Conservation (phyloP, 2,888 invertebrate species). For the Acholoe squamosa region DNA sequence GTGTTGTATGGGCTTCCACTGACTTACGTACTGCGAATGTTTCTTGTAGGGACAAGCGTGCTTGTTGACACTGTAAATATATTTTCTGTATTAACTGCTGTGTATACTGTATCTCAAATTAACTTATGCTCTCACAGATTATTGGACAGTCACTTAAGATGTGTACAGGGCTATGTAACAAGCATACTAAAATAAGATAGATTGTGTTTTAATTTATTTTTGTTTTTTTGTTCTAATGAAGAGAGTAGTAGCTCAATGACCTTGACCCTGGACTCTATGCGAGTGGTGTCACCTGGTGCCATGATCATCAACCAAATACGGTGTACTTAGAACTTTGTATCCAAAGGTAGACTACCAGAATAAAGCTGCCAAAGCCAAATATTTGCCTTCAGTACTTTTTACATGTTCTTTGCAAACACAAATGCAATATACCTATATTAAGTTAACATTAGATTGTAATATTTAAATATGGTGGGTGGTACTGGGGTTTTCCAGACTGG, state of each 20-base stretch:
- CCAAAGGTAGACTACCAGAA: conserved; percentile 51
- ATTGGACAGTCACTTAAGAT: no score
- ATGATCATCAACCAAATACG: not conserved
- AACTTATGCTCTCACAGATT: no score
- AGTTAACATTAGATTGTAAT: no score
- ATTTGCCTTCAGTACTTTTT: not conserved
- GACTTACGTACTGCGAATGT: not conserved
- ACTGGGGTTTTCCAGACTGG: no score
- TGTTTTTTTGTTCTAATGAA: no score
- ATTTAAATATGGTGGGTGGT: no score
- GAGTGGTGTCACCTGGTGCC: conserved; percentile 55
- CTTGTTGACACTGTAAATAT: conserved; percentile 5
- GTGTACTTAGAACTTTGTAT: conserved; percentile 62
- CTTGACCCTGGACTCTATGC: conserved; percentile 39
- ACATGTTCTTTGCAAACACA: no score
- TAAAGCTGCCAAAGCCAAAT: conserved; percentile 55
- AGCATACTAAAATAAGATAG: no score
- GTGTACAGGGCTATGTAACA: no score
- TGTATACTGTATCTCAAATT: not conserved
- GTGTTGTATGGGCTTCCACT: conserved; percentile 50
- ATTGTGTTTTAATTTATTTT: no score
- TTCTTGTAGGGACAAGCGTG: conserved; percentile 8
- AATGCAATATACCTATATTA: no score
- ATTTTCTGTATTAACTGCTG: conserved; percentile 17
- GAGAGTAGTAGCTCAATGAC: not conserved